Conservation (phyloP, 2,113 vertebrate genomes). For the Octodon degus region DNA sequence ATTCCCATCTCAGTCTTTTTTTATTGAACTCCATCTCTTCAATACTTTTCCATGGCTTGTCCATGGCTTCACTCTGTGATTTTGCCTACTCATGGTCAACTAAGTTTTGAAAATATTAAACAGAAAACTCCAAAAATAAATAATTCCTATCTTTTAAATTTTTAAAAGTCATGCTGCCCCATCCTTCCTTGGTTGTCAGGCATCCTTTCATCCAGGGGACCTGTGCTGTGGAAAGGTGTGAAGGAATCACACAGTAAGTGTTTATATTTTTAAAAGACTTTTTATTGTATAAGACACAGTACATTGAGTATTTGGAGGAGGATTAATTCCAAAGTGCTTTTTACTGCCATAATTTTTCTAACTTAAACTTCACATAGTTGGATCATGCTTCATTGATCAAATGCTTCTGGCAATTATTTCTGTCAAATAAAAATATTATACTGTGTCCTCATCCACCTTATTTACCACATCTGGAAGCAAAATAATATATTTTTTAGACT, state of each 20-base stretch:
- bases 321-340: not conserved
- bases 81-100: not conserved
- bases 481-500: not conserved
- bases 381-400: not conserved
- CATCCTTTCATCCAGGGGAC: not conserved
- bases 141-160: not conserved
- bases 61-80: not conserved
- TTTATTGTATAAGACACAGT: not conserved
- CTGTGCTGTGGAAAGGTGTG: not conserved
- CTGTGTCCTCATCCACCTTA: not conserved
- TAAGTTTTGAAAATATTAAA: not conserved
- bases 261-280: not conserved
- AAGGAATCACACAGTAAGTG: not conserved
- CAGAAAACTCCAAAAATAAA: not conserved
- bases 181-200: not conserved
- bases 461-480: not conserved
- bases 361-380: not conserved
- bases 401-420: not conserved
- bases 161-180: not conserved
- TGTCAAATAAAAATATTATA: not conserved
- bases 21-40: not conserved
- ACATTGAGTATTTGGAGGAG: not conserved
- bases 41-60: not conserved
- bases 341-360: not conserved
- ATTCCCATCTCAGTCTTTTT: slow-evolving; percentile 16